Evolutionary conservation across 2,888 invertebrate genomes (phyloP), one percentile per base, ranked within the genome.

Genomic region (Brachynemurus nebulosus): DNA sequence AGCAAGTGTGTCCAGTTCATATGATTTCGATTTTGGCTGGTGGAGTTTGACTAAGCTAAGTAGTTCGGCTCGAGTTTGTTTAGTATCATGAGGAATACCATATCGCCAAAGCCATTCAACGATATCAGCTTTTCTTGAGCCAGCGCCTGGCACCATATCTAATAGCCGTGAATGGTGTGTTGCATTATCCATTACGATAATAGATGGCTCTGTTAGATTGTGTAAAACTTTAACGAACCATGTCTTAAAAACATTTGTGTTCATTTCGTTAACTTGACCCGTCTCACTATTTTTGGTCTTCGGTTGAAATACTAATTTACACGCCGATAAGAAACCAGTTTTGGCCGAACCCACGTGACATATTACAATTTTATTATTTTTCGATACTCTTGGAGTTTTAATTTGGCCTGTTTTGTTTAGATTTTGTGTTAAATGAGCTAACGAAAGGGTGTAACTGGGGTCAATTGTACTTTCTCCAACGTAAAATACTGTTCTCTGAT

Each of bases 181-280:
- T 8, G 53, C 48, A 42, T 55, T 55, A 41, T 55, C 53, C 19
- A 54, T 48, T 11, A 54, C 52, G 3, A 52, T 34, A n/a, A 53
- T 48, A 20, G 48, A 49, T n/a, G 44, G 44, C 30, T 40, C 40
- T 7, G 48, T 48, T 21, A 52, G 34, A 48, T 54, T 54, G 9
- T 44, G 48, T 9, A 50, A 4, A 2, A 50, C 14, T 33, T 45
- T 40, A n/a, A 42, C 34, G 12, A 42, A 42, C 42, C 42, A 42
- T 11, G 34, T 20, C 20, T 42, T 42, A 12, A 42, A 42, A 12
- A 42, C 18, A 19, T 20, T 17, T 3, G 42, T 25, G 20, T 42
- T 42, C 42, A 42, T 42, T 42, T 42, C 42, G 14, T 25, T 42
- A 19, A 27, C 35, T 34, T 17, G 17, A 18, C 34, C 34, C 7